phyloP scores from a whole-genome alignment of 2,797 vertebrate genomes.

The Neostethus bicornis region DNA sequence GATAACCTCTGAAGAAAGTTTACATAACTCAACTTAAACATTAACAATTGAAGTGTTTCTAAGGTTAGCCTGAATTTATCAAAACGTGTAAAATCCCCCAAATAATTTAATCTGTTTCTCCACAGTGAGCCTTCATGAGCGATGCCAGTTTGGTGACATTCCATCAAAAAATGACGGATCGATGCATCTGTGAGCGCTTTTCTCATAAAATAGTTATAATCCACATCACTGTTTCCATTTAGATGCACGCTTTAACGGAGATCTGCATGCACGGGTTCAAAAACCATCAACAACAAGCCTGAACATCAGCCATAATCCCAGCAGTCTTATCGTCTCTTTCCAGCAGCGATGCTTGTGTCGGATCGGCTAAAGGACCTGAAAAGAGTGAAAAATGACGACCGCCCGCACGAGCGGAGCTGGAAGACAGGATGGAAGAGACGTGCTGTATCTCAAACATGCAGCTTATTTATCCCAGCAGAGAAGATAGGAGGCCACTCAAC shows the following conservation, averaged over 20 bases:
- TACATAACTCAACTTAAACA: too few species aligned
- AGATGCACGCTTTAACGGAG: neutral
- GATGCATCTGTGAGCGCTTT: neutral
- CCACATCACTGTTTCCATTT: neutral
- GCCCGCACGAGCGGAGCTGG: constrained; percentile 2
- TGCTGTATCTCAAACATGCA: constrained; percentile 30
- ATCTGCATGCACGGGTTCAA: neutral
- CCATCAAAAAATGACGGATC: neutral
- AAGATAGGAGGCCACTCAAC: constrained; percentile 1
- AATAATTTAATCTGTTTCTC: neutral
- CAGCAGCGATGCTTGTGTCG: constrained; percentile 31
- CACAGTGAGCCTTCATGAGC: neutral
- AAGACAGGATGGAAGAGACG: constrained; percentile 18
- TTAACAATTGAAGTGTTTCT: too few species aligned
- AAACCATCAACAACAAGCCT: constrained; percentile 9
- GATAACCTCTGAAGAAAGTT: too few species aligned
- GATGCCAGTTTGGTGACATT: fast-evolving
- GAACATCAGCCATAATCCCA: constrained; percentile 14
- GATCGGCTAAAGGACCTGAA: constrained; percentile 35
- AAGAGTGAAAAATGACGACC: constrained; percentile 50
- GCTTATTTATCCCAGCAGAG: constrained; percentile 22
- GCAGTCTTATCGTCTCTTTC: constrained; percentile 47
- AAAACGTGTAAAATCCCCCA: too few species aligned
- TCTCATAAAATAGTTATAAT: neutral
- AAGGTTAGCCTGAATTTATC: too few species aligned